These are phyloP conservation scores for Euzophera pinguis DNA, from an alignment of 2,888 invertebrate genomes.

Conservation along the genomic window DNA sequence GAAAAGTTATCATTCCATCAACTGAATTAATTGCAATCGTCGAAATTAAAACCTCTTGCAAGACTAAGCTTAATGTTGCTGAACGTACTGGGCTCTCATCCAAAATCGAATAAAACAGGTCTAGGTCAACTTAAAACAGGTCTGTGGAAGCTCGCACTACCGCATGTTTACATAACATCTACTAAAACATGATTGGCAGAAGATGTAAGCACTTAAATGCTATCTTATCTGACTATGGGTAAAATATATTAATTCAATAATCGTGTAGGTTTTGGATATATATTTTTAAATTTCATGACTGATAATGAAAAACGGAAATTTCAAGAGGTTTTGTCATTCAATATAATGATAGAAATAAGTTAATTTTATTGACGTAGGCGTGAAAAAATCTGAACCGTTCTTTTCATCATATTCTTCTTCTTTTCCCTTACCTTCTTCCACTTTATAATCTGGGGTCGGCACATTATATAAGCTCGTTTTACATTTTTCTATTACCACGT, in stretches of 20 bases:
- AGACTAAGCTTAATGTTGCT: conserved; percentile 43
- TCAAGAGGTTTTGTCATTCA: too few relatives aligned
- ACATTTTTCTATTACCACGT: too few relatives aligned
- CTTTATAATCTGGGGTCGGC: too few relatives aligned
- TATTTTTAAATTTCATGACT: too few relatives aligned
- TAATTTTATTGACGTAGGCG: too few relatives aligned
- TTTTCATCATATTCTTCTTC: too few relatives aligned
- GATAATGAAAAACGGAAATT: too few relatives aligned
- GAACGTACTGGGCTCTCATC: conserved; percentile 57
- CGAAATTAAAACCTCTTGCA: conserved; percentile 32
- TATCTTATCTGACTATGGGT: conserved; percentile 27
- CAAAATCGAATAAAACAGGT: conserved; percentile 57
- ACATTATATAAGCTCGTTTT: too few relatives aligned
- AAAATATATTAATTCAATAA: background rate
- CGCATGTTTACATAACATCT: conserved; percentile 16
- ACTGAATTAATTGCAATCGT: conserved; percentile 24
- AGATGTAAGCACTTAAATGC: background rate
- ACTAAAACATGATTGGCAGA: conserved; percentile 9
- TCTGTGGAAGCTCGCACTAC: conserved; percentile 23
- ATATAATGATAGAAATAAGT: too few relatives aligned
- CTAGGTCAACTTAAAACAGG: conserved; percentile 48
- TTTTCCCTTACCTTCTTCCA: too few relatives aligned
- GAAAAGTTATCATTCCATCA: background rate
- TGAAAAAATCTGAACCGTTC: too few relatives aligned
- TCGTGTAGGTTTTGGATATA: background rate